These are phyloP conservation scores for Neofelis nebulosa DNA, from an alignment of 2,113 vertebrate species.

Conservation along the genomic window DNA sequence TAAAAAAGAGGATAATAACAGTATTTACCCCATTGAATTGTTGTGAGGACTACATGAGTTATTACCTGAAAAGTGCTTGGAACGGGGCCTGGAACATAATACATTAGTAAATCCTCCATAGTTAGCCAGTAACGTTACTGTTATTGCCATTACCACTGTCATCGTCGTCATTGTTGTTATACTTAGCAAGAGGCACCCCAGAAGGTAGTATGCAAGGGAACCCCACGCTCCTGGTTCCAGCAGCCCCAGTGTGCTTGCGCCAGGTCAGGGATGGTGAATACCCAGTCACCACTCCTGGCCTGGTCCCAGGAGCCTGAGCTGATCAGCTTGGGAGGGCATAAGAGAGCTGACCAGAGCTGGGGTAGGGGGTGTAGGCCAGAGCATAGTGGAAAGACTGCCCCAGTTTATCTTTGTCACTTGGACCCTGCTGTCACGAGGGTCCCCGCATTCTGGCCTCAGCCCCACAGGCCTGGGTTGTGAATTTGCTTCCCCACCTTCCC, in stretches of 20 bases:
- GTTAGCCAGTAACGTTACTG: not conserved
- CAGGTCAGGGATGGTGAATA: not conserved
- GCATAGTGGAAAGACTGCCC: not conserved
- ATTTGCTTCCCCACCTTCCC: not conserved
- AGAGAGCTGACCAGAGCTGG: rapidly evolving
- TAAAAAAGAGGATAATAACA: not conserved
- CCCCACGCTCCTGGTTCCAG: not conserved
- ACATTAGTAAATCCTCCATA: not conserved
- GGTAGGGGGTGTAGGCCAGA: rapidly evolving
- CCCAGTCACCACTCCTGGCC: not conserved
- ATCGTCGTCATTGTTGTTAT: not conserved
- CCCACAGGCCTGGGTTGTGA: not conserved
- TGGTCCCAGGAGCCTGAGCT: not conserved
- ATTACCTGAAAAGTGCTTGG: not conserved
- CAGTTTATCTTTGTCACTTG: not conserved
- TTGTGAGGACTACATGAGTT: not conserved
- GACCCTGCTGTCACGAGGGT: not conserved
- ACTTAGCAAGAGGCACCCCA: not conserved
- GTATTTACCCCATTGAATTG: not conserved
- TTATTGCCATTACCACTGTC: not conserved
- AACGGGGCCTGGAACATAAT: not conserved
- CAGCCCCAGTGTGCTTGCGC: not conserved
- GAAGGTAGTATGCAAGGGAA: not conserved
- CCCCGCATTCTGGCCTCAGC: not conserved
- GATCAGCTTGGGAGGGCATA: not conserved